phyloP scores from a whole-genome alignment of 2,888 invertebrate genomes.

The Caprella mutica region DNA sequence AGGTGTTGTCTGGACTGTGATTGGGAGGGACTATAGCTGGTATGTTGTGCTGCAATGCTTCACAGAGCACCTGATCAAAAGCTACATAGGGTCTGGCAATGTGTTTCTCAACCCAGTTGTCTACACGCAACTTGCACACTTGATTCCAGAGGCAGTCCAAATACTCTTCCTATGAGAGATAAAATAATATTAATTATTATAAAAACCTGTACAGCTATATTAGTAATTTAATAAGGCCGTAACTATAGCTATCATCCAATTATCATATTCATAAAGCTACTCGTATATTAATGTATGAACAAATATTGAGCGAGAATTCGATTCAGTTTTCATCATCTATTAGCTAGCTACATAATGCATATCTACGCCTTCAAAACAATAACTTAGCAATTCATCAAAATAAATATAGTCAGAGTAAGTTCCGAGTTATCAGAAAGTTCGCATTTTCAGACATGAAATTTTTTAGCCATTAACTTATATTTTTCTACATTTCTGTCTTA shows the following conservation, averaged over 20 bases:
- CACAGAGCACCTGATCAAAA: slow-evolving; percentile 87
- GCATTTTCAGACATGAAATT: too few species aligned
- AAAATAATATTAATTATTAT: neutral
- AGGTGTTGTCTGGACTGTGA: slow-evolving; percentile 75
- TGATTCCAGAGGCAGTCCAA: slow-evolving; percentile 34
- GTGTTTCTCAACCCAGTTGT: slow-evolving; percentile 95
- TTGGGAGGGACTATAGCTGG: slow-evolving; percentile 83
- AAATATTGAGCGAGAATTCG: too few species aligned
- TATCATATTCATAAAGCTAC: neutral
- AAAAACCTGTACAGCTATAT: neutral
- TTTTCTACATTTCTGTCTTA: neutral
- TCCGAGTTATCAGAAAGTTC: too few species aligned
- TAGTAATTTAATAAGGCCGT: neutral
- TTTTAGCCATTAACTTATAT: too few species aligned
- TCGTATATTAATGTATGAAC: too few species aligned
- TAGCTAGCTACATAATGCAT: too few species aligned
- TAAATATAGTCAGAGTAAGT: too few species aligned
- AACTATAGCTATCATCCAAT: neutral
- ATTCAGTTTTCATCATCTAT: too few species aligned
- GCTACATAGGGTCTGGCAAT: slow-evolving; percentile 89
- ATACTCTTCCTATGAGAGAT: slow-evolving; percentile 28
- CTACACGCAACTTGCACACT: slow-evolving; percentile 75
- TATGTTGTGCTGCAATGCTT: slow-evolving; percentile 89
- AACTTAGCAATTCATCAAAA: too few species aligned
- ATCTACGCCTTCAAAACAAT: too few species aligned